Evolutionary conservation across 2,888 invertebrate species (phyloP), one percentile per base, ranked within the genome.

Genomic region (Agrotis segetum): DNA sequence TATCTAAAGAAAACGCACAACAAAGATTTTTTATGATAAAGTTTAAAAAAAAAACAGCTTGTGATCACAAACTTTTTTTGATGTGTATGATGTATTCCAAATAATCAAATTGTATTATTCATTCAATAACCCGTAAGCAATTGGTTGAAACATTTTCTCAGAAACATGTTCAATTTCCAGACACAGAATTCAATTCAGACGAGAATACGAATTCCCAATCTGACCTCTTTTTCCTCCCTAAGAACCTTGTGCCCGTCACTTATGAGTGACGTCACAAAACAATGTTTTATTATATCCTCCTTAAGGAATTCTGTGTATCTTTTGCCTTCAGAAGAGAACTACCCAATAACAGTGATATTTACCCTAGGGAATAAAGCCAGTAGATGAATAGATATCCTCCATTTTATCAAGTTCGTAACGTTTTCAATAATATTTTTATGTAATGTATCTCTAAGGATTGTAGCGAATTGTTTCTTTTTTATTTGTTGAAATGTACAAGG

Each of bases 261-360:
- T 60, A 67, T 46, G 52, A 66, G 34, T 62, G 58, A 72, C 55
- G 34, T 65, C 82, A 53, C 74, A 66, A 77, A 81, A 63, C 58
- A 81, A 63, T 67, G 47, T 74, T 70, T 71, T 74, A 73, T 74
- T 81, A 21, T 59, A 62, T 50, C 47, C 49, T 68, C 65, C 58
- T 3, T 76, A 61, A 17, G 68, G 59, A 47, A 66, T 75, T 68
- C 47, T 14, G 19, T 64, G 64, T 70, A 73, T 77, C 47, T 61
- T 69, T 75, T 70, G 19, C 55, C 50, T 73, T 59, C 19, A 55
- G 44, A 78, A 68, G n/a, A 16, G 68, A 74, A 66, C 70, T 63
- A 77, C 68, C 52, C 67, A 66, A 71, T 80, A 80, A 69, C 47
- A 67, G 67, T 69, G 29, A 64, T 64, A 72, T 72, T 72, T 72